Base-by-base conservation (phyloP, 2,797 vertebrate genomes). In the Enteromius trimaculatus region DNA sequence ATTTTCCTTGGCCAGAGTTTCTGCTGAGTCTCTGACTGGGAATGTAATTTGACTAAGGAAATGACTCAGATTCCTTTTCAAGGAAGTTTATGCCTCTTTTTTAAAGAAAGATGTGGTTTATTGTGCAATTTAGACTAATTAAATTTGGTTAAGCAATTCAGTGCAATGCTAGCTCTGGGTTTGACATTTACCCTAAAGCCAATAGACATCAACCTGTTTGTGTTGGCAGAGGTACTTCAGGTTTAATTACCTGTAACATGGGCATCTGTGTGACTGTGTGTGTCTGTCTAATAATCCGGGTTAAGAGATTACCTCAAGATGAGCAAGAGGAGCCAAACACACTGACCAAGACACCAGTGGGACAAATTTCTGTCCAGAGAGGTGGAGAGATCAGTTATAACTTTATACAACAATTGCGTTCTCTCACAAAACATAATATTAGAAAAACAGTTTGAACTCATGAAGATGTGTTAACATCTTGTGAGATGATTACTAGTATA, bases 241-340 rank as follows among this genome's bases (percentile, higher is more conserved):
- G 13, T 82, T 86, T 92, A 88, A 91, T 93, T 91, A 91, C 86
- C 86, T 87, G 68, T 90, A 91, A 88, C 84, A 88, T 84, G 88
- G 89, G 94, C 95, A 95, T 96, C 94, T 96, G 94, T 78, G 71
- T 80, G 81, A 60, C 49, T 71, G 78, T 82, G 79, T 84, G 79
- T 80, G 77, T 60, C 37, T 85, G 90, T 47, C 19, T 85, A 90
- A 91, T 97, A 96, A 97, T 96, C 96, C 72, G 94, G 95, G 94
- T 96, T 97, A 95, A 95, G 88, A 94, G 95, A 96, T 97, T 96
- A 96, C 91, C 92, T 85, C 78, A 89, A 92, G 90, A 74, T 34
- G 74, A 71, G 62, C 47, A 71, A 58, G 76, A 85, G 13, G 71
- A 82, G 77, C 55, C 55, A 47, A 42, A 71, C 26, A 77, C 58